phyloP scores from a whole-genome alignment of 1,140 invertebrate species.

The Zeugodacus cucurbitae region DNA sequence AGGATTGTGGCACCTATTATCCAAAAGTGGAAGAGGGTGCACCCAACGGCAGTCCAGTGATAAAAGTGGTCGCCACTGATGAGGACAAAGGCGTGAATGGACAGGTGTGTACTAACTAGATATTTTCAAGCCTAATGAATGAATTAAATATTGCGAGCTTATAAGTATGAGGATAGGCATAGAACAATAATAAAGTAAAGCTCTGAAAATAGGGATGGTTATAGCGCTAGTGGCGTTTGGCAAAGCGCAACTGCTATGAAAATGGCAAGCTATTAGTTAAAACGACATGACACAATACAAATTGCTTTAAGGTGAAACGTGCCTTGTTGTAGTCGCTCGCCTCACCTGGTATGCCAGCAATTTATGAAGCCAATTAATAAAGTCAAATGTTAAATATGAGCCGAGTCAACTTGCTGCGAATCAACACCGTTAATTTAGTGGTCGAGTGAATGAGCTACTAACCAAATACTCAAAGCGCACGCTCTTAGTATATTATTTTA shows the following conservation, averaged over 20 bases:
- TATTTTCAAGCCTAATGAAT: neutral
- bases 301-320: neutral
- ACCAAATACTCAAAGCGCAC: neutral
- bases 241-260: neutral
- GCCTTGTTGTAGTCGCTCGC: neutral
- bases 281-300: neutral
- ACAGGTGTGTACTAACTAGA: conserved; percentile 70
- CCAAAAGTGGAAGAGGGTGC: conserved; percentile 94
- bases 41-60: conserved; percentile 90
- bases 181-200: neutral
- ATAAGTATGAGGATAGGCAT: too few relatives aligned
- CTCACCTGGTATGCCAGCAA: neutral
- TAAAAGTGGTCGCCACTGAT: conserved; percentile 93
- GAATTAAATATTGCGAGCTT: too few relatives aligned
- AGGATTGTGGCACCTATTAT: conserved; percentile 90
- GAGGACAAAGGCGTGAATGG: conserved; percentile 95
- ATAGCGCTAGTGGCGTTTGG: neutral
- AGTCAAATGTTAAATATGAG: neutral
- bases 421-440: neutral
- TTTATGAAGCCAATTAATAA: conserved; percentile 1
- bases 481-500: neutral
- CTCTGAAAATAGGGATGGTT: neutral
- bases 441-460: neutral
- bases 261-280: neutral
- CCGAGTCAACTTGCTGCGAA: neutral